phyloP scores from a whole-genome alignment of 2,797 vertebrate species.

The Carduelis carduelis region DNA sequence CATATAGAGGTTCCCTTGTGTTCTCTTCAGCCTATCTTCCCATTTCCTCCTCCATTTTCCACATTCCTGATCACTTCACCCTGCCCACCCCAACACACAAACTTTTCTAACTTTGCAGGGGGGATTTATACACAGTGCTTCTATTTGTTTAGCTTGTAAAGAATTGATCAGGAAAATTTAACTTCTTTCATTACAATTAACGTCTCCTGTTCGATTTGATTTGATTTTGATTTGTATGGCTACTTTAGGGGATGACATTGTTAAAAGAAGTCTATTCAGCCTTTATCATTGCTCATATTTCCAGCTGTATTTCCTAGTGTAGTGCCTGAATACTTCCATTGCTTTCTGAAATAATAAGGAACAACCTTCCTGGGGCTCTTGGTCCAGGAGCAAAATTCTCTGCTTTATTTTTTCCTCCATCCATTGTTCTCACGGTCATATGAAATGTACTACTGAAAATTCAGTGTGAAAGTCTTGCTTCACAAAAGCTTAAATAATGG shows the following conservation, averaged over 20 bases:
- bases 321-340: neutral
- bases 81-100: neutral
- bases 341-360: neutral
- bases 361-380: neutral
- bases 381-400: neutral
- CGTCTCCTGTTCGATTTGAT: neutral
- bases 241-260: neutral
- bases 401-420: neutral
- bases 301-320: neutral
- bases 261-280: neutral
- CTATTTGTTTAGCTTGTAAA: neutral
- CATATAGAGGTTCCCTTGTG: accelerated
- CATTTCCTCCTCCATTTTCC: neutral
- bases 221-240: neutral
- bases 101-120: neutral
- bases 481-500: neutral
- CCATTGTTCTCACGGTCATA: neutral
- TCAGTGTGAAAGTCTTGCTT: neutral
- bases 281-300: neutral
- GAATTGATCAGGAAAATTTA: neutral
- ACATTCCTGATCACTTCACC: neutral
- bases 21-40: neutral
- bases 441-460: neutral
- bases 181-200: neutral
- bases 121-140: neutral